Percentiles rank a stretch among this genome's conserved stretches.
Conservation (phyloP, 2,888 invertebrate species). For the Arrhopalites spinosus region DNA sequence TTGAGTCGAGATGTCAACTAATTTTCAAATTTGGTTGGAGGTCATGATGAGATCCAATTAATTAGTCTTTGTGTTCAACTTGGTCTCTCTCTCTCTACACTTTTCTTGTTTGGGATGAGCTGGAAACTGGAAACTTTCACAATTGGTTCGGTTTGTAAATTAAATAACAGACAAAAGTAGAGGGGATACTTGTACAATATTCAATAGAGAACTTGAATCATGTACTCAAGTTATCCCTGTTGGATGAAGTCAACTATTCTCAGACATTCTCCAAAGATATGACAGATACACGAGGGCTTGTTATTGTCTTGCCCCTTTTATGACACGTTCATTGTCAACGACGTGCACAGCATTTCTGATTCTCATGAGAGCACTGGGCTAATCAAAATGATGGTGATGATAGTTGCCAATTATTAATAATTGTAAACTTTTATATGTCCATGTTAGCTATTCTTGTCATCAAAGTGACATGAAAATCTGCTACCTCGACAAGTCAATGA, state of each 20-base stretch:
- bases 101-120: background rate
- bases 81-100: background rate
- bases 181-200: too few species aligned
- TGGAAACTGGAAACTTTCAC: background rate
- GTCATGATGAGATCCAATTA: slow-evolving; percentile 11
- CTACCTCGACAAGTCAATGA: too few species aligned
- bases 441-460: too few species aligned
- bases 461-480: too few species aligned
- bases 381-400: too few species aligned
- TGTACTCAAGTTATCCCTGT: slow-evolving; percentile 47
- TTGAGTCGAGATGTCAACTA: background rate
- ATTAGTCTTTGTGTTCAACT: slow-evolving; percentile 1
- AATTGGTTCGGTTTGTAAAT: background rate
- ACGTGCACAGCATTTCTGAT: too few species aligned
- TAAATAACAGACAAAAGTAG: background rate
- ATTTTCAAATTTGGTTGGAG: slow-evolving; percentile 9
- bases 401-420: too few species aligned
- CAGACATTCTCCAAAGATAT: background rate
- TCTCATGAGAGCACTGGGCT: too few species aligned
- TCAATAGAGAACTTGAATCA: too few species aligned
- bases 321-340: too few species aligned
- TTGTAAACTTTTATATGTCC: too few species aligned
- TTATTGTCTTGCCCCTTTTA: too few species aligned
- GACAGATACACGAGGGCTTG: background rate
- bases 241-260: slow-evolving; percentile 21